Percentiles rank a stretch among this genome's conserved stretches.
phyloP scores from a whole-genome alignment of 2,113 vertebrate species.

The Plectropomus leopardus region DNA sequence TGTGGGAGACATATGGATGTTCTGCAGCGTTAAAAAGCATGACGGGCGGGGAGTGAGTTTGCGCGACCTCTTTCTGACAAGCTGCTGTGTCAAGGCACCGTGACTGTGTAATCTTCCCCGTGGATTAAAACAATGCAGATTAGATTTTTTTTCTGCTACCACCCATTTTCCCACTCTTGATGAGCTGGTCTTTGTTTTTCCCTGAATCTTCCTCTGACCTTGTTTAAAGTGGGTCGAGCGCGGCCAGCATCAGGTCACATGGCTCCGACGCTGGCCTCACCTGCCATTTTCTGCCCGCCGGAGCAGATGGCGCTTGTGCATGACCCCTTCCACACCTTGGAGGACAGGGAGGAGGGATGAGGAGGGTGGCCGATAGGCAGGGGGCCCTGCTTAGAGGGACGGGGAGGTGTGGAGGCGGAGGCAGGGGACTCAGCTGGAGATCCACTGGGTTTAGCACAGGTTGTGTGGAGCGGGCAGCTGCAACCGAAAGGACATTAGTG shows the following conservation, averaged over 20 bases:
- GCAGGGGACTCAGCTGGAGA: slow-evolving; percentile 64
- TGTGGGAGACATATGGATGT: slow-evolving; percentile 75
- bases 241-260: slow-evolving; percentile 9
- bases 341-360: slow-evolving; percentile 39
- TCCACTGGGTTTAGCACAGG: slow-evolving; percentile 44
- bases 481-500: slow-evolving; percentile 58
- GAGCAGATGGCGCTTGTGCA: slow-evolving; percentile 71
- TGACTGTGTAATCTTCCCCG: slow-evolving; percentile 70
- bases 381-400: slow-evolving; percentile 7
- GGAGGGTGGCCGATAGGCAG: slow-evolving; percentile 23
- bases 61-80: slow-evolving; percentile 75
- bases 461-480: slow-evolving; percentile 29
- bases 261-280: slow-evolving; percentile 53
- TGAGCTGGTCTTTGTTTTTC: slow-evolving; percentile 35
- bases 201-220: slow-evolving; percentile 45
- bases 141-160: slow-evolving; percentile 34
- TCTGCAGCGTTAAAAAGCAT: slow-evolving; percentile 75
- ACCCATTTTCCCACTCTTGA: slow-evolving; percentile 15
- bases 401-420: slow-evolving; percentile 33
- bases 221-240: slow-evolving; percentile 40
- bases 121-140: slow-evolving; percentile 79
- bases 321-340: slow-evolving; percentile 73
- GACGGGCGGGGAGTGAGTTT: slow-evolving; percentile 76
- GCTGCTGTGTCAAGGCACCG: slow-evolving; percentile 73
- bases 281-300: slow-evolving; percentile 55